Percentiles rank a stretch among this genome's conserved stretches.
Evolutionary conservation across 2,888 invertebrate genomes (phyloP).

Genomic region (Cantharis nigra): DNA sequence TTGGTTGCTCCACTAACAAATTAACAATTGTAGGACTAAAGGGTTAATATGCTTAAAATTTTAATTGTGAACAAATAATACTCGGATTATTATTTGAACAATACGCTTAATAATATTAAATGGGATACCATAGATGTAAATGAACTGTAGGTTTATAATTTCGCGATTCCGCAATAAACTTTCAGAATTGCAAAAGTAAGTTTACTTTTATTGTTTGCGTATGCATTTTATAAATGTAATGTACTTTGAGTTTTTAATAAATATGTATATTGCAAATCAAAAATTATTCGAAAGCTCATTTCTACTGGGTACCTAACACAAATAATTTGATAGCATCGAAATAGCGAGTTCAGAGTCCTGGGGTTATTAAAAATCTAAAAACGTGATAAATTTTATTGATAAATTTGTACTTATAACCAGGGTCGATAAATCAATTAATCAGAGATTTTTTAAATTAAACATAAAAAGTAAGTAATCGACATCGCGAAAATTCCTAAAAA

Average conservation of each 20-base stretch:
- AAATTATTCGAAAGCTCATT: not conserved
- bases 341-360: not conserved
- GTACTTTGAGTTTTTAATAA: not conserved
- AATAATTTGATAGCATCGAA: not conserved
- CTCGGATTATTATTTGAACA: constrained; percentile 42
- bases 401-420: not conserved
- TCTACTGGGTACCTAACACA: not conserved
- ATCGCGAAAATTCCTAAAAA: not conserved
- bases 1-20: constrained; percentile 47
- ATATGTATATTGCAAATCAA: not conserved
- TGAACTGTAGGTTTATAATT: constrained; percentile 39
- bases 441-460: not conserved
- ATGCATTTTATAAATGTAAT: constrained; percentile 21
- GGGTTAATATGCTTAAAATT: constrained; percentile 58
- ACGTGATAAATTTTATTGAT: not conserved
- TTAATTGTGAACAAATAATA: constrained; percentile 58
- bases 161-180: constrained; percentile 48
- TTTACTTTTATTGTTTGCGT: constrained; percentile 30
- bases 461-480: not conserved
- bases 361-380: not conserved
- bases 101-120: constrained; percentile 44
- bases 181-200: constrained; percentile 44
- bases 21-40: constrained; percentile 51
- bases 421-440: not conserved
- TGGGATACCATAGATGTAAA: constrained; percentile 38